Percentiles rank a stretch among this genome's conserved stretches.
phyloP scores from a whole-genome alignment of 92 coral and sea anemone species.

The Heliopora coerulea region DNA sequence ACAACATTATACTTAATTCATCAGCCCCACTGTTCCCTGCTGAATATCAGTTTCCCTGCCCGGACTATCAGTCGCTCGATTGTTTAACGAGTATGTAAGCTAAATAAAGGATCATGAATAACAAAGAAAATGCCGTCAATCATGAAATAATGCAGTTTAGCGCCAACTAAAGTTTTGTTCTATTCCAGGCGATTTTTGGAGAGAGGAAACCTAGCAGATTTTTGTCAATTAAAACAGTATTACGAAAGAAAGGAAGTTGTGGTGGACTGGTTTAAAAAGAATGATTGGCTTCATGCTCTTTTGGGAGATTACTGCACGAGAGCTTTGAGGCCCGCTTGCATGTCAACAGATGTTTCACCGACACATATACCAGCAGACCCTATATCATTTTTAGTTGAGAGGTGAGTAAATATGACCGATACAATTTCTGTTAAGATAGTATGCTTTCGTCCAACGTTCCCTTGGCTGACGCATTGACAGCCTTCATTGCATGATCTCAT shows the following conservation, averaged over 20 bases:
- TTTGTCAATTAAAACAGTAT: constrained; percentile 80
- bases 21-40: too few species aligned
- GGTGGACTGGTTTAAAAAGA: constrained; percentile 99
- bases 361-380: constrained; percentile 87
- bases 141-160: too few species aligned
- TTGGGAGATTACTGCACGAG: constrained; percentile 90
- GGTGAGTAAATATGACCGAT: constrained; percentile 57
- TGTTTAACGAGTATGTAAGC: too few species aligned
- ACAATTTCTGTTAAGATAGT: background rate
- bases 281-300: constrained; percentile 90
- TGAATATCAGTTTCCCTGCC: too few species aligned
- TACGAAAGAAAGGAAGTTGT: constrained; percentile 96
- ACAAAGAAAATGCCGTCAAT: too few species aligned
- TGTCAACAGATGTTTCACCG: constrained; percentile 81
- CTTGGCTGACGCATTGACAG: too few species aligned
- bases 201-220: constrained; percentile 84
- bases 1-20: too few species aligned
- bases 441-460: too few species aligned
- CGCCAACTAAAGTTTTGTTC: constrained; percentile 22
- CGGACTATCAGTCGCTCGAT: too few species aligned
- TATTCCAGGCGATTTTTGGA: constrained; percentile 82
- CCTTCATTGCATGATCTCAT: too few species aligned
- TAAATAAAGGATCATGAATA: too few species aligned
- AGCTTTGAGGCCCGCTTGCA: constrained; percentile 83
- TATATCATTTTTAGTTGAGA: constrained; percentile 82